A percentile compares a stretch with the other conserved stretches of the same genome.
Evolutionary conservation across 1,140 invertebrate species (phyloP).

Genomic region (Trichonephila clavipes): DNA sequence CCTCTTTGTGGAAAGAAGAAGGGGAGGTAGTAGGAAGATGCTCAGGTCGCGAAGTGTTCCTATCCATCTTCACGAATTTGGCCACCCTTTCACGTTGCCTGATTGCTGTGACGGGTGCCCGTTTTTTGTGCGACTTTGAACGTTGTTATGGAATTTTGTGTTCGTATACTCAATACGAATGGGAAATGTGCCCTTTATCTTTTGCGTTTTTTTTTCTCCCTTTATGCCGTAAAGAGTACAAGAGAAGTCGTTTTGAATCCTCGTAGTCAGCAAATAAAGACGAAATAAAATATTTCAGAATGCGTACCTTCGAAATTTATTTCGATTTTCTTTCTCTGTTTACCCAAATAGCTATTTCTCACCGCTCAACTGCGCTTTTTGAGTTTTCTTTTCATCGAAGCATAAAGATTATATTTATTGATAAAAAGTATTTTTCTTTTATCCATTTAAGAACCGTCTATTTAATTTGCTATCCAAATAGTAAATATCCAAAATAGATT

Average conservation of each 20-base stretch:
- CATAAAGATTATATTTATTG: neutral
- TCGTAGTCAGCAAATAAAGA: slow-evolving; percentile 2
- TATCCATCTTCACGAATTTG: slow-evolving; percentile 61
- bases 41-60: slow-evolving; percentile 31
- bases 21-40: neutral
- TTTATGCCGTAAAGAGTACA: neutral
- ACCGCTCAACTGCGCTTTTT: neutral
- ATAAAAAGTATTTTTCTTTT: neutral
- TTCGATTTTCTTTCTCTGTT: slow-evolving; percentile 1
- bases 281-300: slow-evolving; percentile 33
- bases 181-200: slow-evolving; percentile 12
- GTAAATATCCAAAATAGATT: neutral
- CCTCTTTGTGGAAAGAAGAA: neutral
- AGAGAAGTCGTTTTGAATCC: slow-evolving; percentile 44
- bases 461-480: neutral
- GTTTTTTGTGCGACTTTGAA: neutral
- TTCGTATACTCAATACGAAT: neutral
- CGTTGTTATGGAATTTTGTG: slow-evolving; percentile 22
- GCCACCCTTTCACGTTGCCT: slow-evolving; percentile 47
- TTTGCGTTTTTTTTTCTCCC: neutral
- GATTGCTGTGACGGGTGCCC: slow-evolving; percentile 58
- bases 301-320: neutral
- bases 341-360: neutral
- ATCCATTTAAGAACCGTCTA: neutral
- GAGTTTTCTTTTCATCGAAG: neutral